phyloP scores from a whole-genome alignment of 2,113 vertebrate species.

The Triplophysa dalaica region DNA sequence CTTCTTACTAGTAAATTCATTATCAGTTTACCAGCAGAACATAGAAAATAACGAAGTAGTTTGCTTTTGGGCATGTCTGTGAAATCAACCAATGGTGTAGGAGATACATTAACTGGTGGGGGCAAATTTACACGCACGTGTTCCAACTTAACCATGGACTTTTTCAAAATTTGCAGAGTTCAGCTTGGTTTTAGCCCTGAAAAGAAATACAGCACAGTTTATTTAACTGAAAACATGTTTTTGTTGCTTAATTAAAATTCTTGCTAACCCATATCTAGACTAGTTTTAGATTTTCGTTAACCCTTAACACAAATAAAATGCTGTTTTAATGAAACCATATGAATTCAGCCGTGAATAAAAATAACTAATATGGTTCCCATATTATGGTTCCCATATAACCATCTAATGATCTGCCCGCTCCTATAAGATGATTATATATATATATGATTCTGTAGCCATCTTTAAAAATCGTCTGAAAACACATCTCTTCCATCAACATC shows the following conservation, averaged over 20 bases:
- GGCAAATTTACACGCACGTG: conserved; percentile 46
- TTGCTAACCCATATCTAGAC: neutral
- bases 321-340: no score
- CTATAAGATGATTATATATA: no score
- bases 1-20: neutral
- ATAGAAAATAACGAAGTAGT: neutral
- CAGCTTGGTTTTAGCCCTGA: conserved; percentile 65
- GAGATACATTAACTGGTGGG: conserved; percentile 32
- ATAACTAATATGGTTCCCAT: no score
- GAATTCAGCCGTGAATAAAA: no score
- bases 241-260: neutral
- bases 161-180: conserved; percentile 4
- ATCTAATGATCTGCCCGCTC: no score
- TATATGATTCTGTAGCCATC: no score
- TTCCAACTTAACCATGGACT: conserved; percentile 58
- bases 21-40: neutral
- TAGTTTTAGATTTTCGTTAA: neutral
- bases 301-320: no score
- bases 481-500: no score
- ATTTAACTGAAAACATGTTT: neutral
- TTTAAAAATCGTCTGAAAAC: no score
- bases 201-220: conserved; percentile 14
- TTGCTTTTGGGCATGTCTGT: neutral
- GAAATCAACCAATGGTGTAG: conserved; percentile 3
- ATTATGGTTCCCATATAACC: no score